Conservation (phyloP, 2,113 vertebrate genomes). For the Andinoacara biseriatus region DNA sequence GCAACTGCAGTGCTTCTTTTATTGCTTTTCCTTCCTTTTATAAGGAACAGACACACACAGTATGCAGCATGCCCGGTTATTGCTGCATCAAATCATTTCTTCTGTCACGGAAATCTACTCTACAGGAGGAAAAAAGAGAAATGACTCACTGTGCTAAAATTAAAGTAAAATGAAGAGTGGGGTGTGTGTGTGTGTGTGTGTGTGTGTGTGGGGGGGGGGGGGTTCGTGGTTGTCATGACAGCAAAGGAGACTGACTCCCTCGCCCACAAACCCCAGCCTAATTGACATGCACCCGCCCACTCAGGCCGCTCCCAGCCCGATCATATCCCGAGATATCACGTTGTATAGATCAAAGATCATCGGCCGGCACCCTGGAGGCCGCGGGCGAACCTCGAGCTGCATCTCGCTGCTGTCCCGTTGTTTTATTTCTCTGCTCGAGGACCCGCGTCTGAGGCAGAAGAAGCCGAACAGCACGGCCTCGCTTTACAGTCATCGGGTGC, state of each 20-base stretch:
- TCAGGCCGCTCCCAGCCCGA: not conserved
- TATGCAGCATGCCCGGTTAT: not conserved
- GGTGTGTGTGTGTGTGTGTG: too few relatives aligned
- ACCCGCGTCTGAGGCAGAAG: not conserved
- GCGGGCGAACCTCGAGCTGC: constrained; percentile 2
- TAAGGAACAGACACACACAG: not conserved
- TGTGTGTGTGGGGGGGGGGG: too few relatives aligned
- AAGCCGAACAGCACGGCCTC: not conserved
- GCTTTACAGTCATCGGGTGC: not conserved
- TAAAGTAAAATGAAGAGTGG: too few relatives aligned
- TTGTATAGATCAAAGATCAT: constrained; percentile 26
- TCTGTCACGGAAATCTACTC: not conserved
- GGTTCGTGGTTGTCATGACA: constrained; percentile 68
- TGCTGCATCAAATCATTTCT: not conserved
- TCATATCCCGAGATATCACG: not conserved
- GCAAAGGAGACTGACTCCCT: constrained; percentile 37
- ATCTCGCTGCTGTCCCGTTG: not conserved
- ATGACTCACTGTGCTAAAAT: too few relatives aligned
- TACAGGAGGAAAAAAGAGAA: not conserved
- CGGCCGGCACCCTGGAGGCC: not conserved
- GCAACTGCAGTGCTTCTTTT: not conserved
- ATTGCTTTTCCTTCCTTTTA: not conserved
- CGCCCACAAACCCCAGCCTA: constrained; percentile 36
- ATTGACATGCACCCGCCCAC: constrained; percentile 46
- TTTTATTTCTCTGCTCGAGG: not conserved